These are phyloP conservation scores for Callipepla squamata DNA, from an alignment of 2,113 vertebrate genomes.

Conservation along the genomic window DNA sequence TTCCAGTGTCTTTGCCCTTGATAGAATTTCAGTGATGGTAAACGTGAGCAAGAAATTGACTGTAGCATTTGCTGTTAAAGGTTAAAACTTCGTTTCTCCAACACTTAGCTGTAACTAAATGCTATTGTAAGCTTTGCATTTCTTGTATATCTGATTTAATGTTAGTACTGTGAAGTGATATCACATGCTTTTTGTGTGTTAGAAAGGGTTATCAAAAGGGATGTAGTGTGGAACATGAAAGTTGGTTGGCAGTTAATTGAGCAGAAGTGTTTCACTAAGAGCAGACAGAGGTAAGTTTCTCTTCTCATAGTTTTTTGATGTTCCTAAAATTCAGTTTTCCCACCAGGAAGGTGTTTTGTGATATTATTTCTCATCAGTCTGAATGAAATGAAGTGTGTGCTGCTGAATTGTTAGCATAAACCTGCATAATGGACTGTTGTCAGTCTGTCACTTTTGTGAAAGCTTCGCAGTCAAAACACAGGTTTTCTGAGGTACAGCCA, in stretches of 20 bases:
- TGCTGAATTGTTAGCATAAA: neutral
- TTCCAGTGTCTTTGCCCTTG: neutral
- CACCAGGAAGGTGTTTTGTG: neutral
- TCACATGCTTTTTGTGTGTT: neutral
- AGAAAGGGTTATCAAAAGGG: neutral
- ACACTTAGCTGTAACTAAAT: neutral
- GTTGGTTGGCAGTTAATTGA: neutral
- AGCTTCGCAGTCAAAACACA: neutral
- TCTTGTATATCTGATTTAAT: neutral
- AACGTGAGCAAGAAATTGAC: neutral
- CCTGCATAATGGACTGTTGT: neutral
- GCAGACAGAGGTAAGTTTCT: conserved; percentile 41
- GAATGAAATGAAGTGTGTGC: neutral
- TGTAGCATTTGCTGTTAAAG: neutral
- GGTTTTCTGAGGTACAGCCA: no score
- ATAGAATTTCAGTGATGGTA: neutral
- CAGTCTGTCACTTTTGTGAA: neutral
- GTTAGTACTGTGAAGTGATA: neutral
- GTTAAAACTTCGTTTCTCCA: neutral
- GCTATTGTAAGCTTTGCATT: neutral
- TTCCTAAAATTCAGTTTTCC: neutral
- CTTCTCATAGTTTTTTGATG: neutral
- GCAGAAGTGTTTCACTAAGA: neutral
- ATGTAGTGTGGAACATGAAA: neutral
- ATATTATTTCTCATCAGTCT: neutral